Percentiles rank a stretch among this genome's conserved stretches.
Conservation (phyloP, 2,888 invertebrate species). For the Xestia ashworthii region DNA sequence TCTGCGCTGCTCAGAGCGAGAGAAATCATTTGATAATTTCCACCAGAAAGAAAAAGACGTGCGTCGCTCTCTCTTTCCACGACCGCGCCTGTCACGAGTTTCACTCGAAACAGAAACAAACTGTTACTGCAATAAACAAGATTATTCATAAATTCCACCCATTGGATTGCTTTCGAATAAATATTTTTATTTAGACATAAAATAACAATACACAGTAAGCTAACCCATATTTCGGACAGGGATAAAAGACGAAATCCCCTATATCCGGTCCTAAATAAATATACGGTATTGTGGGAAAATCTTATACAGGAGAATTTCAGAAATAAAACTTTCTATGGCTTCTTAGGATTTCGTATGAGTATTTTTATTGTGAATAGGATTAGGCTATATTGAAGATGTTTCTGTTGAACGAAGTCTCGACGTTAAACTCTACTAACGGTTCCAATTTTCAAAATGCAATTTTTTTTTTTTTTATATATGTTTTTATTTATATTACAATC, state of each 20-base stretch:
- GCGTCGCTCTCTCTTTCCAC: too few relatives aligned
- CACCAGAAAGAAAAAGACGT: too few relatives aligned
- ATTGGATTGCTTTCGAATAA: constrained; percentile 33
- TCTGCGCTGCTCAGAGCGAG: too few relatives aligned
- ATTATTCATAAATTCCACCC: constrained; percentile 38
- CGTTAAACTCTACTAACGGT: not conserved
- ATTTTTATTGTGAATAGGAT: constrained; percentile 29
- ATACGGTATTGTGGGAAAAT: constrained; percentile 42
- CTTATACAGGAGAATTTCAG: constrained; percentile 38
- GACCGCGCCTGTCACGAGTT: too few relatives aligned
- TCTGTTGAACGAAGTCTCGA: not conserved
- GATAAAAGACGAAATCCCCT: constrained; percentile 54
- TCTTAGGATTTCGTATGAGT: constrained; percentile 23
- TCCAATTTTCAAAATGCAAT: not conserved
- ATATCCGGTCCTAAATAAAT: constrained; percentile 60
- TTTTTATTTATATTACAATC: too few relatives aligned
- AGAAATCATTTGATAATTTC: too few relatives aligned
- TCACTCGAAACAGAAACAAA: too few relatives aligned
- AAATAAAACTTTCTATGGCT: constrained; percentile 32
- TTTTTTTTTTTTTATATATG: too few relatives aligned
- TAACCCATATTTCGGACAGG: constrained; percentile 41
- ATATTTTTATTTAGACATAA: constrained; percentile 58
- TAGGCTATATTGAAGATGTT: constrained; percentile 23
- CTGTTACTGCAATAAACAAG: not conserved
- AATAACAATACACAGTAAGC: constrained; percentile 52